phyloP scores from a whole-genome alignment of 2,888 invertebrate genomes.

The Pristionchus mayeri region DNA sequence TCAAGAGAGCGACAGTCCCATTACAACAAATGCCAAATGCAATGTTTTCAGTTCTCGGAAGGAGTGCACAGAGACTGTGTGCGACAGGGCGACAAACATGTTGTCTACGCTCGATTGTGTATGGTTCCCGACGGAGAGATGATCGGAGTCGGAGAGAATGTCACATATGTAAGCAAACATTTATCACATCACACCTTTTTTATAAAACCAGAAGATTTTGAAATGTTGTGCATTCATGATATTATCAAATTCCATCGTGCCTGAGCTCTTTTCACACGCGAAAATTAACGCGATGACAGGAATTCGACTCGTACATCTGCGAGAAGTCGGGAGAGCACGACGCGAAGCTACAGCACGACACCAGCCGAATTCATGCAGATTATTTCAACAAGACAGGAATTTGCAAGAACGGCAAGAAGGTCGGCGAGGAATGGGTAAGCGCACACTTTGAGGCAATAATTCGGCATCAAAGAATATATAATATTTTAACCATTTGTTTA shows the following conservation, averaged over 20 bases:
- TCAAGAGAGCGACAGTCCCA: no score
- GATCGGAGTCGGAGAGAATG: background rate
- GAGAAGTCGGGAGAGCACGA: background rate
- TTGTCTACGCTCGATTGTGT: background rate
- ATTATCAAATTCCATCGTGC: no score
- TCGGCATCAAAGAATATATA: background rate
- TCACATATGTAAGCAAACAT: background rate
- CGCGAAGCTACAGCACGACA: background rate
- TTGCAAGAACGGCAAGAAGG: background rate
- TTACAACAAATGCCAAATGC: no score
- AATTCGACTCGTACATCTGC: background rate
- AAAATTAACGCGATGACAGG: background rate
- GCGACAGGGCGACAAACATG: background rate
- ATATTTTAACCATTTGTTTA: background rate
- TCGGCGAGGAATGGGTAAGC: background rate
- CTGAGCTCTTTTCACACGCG: no score
- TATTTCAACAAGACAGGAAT: background rate
- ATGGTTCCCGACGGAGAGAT: background rate
- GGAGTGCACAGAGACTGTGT: background rate
- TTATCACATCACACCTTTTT: background rate
- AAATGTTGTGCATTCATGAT: no score
- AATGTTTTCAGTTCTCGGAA: background rate
- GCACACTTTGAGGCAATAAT: background rate
- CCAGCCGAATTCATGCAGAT: background rate
- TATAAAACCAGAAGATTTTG: no score